A percentile compares a stretch with the other conserved stretches of the same genome.
These are phyloP conservation scores for Laticauda colubrina DNA, from an alignment of 2,113 vertebrate species.

Conservation along the genomic window DNA sequence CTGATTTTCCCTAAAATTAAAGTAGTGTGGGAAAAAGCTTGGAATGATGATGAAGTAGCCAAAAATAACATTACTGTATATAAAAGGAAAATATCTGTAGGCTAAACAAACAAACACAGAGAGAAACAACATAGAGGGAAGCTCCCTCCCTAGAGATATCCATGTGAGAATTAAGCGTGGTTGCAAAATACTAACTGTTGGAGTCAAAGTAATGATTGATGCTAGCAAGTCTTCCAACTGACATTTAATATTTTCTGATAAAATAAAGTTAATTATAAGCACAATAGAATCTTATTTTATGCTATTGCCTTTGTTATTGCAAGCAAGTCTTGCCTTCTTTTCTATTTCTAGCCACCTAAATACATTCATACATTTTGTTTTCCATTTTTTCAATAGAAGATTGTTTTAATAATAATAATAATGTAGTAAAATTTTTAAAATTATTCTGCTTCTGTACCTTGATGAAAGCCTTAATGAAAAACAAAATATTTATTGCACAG, in stretches of 20 bases:
- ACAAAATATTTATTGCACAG: background rate
- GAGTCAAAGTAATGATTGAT: background rate
- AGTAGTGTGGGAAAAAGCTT: constrained; percentile 3
- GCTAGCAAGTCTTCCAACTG: background rate
- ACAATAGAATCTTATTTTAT: background rate
- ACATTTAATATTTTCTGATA: background rate
- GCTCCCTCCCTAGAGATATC: background rate
- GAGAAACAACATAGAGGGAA: background rate
- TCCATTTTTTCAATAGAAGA: background rate
- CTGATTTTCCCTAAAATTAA: background rate
- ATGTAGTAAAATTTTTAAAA: background rate
- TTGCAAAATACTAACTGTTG: background rate
- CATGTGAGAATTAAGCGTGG: background rate
- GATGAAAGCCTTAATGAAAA: background rate
- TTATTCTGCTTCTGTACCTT: background rate
- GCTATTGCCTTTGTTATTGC: background rate
- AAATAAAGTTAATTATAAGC: background rate
- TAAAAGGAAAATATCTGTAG: background rate
- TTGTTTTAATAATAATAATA: background rate
- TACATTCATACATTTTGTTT: background rate
- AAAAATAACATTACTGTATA: background rate
- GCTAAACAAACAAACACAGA: background rate
- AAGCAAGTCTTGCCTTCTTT: background rate
- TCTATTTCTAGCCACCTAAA: background rate
- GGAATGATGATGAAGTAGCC: background rate